These are phyloP conservation scores for Silurus aristotelis DNA, from an alignment of 2,797 vertebrate genomes.

Conservation along the genomic window DNA sequence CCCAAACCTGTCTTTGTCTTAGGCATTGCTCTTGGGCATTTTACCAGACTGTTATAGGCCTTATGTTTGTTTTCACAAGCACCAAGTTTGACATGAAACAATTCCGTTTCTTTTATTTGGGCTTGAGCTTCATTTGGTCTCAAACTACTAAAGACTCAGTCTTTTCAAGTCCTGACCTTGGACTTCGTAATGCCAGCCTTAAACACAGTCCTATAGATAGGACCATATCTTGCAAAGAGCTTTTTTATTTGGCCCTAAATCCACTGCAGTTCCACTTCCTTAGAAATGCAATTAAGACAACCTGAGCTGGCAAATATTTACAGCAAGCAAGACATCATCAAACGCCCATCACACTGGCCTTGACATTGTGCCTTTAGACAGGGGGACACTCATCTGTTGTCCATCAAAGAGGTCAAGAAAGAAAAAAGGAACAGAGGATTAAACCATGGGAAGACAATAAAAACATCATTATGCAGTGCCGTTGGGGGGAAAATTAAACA, in stretches of 20 bases:
- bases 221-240: not conserved
- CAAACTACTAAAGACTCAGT: not conserved
- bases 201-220: not conserved
- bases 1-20: not conserved
- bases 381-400: not conserved
- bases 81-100: not conserved
- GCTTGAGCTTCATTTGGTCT: not conserved
- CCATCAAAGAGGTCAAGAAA: not conserved
- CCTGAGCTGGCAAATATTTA: not conserved
- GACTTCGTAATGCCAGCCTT: not conserved
- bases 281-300: not conserved
- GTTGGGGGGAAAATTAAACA: too few species aligned
- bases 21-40: not conserved
- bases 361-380: not conserved
- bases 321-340: not conserved
- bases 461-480: too few species aligned
- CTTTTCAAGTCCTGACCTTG: not conserved
- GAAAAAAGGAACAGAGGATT: not conserved
- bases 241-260: not conserved
- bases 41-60: not conserved
- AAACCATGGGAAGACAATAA: too few species aligned
- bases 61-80: not conserved
- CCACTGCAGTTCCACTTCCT: not conserved
- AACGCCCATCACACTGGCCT: not conserved
- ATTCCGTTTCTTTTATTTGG: not conserved